A percentile compares a stretch with the other conserved stretches of the same genome.
These are phyloP conservation scores for Pteronura brasiliensis DNA, from an alignment of 2,113 vertebrate genomes.

Conservation along the genomic window DNA sequence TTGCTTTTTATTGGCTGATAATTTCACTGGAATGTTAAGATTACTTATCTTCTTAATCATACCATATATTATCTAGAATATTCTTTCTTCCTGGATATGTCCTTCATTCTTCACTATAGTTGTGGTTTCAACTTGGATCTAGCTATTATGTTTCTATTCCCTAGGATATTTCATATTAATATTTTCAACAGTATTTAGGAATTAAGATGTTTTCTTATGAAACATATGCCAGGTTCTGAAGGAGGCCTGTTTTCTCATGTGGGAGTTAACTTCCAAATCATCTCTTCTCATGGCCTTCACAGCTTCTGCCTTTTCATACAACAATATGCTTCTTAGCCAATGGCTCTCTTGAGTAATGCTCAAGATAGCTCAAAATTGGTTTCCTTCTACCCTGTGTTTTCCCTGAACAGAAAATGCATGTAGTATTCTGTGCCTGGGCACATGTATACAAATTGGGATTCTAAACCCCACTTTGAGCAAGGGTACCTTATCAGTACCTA, in stretches of 20 bases:
- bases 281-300: neutral
- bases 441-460: neutral
- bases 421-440: neutral
- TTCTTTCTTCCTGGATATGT: neutral
- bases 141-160: neutral
- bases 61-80: neutral
- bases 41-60: neutral
- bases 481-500: neutral
- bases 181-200: neutral
- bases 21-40: neutral
- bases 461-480: neutral
- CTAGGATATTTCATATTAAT: neutral
- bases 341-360: neutral
- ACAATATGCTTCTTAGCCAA: neutral
- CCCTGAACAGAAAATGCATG: neutral
- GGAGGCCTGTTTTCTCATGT: neutral
- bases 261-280: neutral
- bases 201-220: neutral
- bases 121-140: neutral
- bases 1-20: neutral
- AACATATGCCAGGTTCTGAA: neutral
- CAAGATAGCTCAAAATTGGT: neutral
- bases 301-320: neutral
- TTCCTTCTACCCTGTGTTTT: neutral
- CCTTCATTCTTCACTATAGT: neutral